These are phyloP conservation scores for Speoplatyrhinus poulsoni DNA, from an alignment of 2,113 vertebrate genomes.

Conservation along the genomic window DNA sequence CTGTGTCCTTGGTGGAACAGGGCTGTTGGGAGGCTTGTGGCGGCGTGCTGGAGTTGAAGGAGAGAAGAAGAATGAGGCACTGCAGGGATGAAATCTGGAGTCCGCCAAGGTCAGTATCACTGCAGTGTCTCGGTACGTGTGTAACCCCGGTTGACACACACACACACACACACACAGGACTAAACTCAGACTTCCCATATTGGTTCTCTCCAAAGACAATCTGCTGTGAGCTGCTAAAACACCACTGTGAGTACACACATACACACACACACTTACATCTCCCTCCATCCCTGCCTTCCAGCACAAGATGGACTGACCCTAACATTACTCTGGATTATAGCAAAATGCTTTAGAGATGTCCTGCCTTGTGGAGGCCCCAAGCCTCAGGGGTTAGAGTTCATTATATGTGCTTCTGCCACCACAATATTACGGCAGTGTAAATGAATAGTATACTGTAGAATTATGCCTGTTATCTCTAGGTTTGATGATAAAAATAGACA, in stretches of 20 bases:
- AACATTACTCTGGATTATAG: too few relatives aligned
- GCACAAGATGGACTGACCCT: too few relatives aligned
- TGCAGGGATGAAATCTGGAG: conserved; percentile 45
- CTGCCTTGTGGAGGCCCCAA: too few relatives aligned
- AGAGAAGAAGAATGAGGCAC: conserved; percentile 39
- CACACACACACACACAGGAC: conserved; percentile 13
- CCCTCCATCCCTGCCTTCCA: background rate
- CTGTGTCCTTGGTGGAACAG: conserved; percentile 14
- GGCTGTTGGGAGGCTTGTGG: conserved; percentile 30
- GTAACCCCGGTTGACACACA: conserved; percentile 39
- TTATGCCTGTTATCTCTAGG: too few relatives aligned
- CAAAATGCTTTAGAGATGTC: too few relatives aligned
- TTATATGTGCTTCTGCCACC: too few relatives aligned
- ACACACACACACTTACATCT: background rate
- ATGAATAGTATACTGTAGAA: too few relatives aligned
- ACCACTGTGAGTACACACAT: conserved; percentile 21
- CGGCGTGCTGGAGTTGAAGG: conserved; percentile 18
- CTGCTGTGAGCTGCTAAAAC: conserved; percentile 57
- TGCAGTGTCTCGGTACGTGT: conserved; percentile 41
- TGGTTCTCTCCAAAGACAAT: conserved; percentile 46
- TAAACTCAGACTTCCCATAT: conserved; percentile 25
- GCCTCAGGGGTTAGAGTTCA: too few relatives aligned
- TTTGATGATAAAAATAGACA: too few relatives aligned
- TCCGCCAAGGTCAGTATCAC: conserved; percentile 67
- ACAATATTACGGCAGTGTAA: too few relatives aligned